Evolutionary conservation across 1,140 invertebrate genomes (phyloP).

Genomic region (Nasonia vitripennis): DNA sequence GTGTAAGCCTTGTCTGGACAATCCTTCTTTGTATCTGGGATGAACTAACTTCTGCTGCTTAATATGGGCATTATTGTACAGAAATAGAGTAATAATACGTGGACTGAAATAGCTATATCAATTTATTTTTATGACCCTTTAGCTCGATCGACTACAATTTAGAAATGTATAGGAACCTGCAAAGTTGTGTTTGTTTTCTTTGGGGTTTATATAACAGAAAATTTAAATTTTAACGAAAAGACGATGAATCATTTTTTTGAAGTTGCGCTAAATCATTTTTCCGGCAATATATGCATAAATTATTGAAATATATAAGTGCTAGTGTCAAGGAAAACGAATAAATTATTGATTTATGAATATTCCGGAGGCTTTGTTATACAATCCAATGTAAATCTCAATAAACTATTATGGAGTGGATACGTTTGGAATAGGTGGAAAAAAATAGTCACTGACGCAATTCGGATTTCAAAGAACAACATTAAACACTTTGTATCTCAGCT

Average conservation of each 20-base stretch:
- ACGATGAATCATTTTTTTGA: not conserved
- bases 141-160: too few species aligned
- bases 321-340: conserved; percentile 18
- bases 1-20: not conserved
- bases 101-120: too few species aligned
- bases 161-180: too few species aligned
- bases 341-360: conserved; percentile 29
- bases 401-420: not conserved
- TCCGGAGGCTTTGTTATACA: conserved; percentile 19
- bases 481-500: too few species aligned
- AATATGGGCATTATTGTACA: too few species aligned
- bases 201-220: not conserved
- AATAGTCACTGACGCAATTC: not conserved
- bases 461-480: not conserved
- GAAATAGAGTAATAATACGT: too few species aligned
- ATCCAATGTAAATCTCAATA: not conserved
- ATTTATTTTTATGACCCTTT: too few species aligned
- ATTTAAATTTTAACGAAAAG: not conserved
- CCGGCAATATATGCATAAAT: not conserved
- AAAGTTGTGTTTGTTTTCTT: too few species aligned
- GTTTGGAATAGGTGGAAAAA: not conserved
- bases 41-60: not conserved
- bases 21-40: not conserved
- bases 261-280: not conserved
- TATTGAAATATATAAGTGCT: conserved; percentile 18